These are phyloP conservation scores for Parotia lawesii DNA, from an alignment of 2,113 vertebrate species.

Conservation along the genomic window DNA sequence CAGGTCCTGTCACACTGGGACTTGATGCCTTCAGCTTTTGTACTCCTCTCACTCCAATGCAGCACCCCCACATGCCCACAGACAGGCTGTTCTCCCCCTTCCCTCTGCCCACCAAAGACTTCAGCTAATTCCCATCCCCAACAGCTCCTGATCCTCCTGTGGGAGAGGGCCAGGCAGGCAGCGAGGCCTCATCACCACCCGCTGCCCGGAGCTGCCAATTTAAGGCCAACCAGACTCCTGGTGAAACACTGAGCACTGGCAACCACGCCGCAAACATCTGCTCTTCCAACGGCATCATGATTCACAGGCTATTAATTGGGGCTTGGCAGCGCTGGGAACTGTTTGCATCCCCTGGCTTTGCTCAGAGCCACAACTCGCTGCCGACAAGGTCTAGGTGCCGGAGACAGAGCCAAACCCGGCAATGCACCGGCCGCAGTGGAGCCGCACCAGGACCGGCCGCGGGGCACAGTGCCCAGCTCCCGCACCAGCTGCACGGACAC, in stretches of 20 bases:
- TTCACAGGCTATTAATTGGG: conserved; percentile 53
- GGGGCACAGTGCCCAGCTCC: neutral
- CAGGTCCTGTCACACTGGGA: neutral
- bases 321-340: conserved; percentile 5
- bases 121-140: neutral
- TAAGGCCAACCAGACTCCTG: neutral
- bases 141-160: neutral
- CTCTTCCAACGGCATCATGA: conserved; percentile 35
- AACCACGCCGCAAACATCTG: conserved; percentile 31
- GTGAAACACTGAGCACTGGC: neutral
- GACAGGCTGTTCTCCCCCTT: conserved; percentile 1
- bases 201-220: accelerated
- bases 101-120: neutral
- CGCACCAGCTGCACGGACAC: accelerated
- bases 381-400: neutral
- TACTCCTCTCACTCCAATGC: neutral
- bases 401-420: conserved; percentile 19
- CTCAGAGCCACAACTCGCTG: conserved; percentile 53
- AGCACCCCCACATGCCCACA: neutral
- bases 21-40: neutral
- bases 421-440: neutral
- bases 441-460: accelerated
- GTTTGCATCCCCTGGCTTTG: conserved; percentile 43
- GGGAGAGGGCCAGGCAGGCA: neutral
- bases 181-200: neutral